phyloP scores from a whole-genome alignment of 2,113 vertebrate species.

The Sciurus niger region DNA sequence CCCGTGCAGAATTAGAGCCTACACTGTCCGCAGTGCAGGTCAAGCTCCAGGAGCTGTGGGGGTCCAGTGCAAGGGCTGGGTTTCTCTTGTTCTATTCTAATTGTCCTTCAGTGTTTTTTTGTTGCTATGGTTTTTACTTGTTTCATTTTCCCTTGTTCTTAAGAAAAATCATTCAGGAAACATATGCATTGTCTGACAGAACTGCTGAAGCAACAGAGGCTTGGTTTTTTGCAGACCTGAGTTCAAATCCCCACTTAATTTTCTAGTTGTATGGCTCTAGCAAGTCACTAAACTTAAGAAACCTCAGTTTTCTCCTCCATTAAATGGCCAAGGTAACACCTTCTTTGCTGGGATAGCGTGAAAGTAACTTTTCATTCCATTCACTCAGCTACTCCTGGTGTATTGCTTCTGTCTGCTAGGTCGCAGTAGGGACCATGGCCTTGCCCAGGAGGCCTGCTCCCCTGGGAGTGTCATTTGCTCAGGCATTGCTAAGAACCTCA shows the following conservation, averaged over 20 bases:
- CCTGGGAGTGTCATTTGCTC: rapidly evolving
- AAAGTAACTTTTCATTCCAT: neutral
- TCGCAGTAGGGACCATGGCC: neutral
- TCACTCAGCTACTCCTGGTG: neutral
- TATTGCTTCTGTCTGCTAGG: neutral
- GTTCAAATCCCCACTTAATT: neutral
- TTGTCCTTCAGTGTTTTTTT: neutral
- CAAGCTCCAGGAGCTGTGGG: neutral
- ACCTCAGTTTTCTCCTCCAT: neutral
- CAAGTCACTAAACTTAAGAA: neutral
- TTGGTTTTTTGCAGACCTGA: no score
- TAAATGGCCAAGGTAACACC: neutral
- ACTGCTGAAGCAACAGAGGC: neutral
- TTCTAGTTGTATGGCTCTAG: neutral
- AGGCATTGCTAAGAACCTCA: rapidly evolving
- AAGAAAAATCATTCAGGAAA: neutral
- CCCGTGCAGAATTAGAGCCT: neutral
- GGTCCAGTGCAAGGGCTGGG: no score
- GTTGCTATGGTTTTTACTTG: neutral
- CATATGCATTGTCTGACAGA: neutral
- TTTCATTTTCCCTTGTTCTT: neutral
- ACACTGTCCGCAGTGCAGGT: neutral
- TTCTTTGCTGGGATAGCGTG: neutral
- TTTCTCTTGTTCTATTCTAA: neutral
- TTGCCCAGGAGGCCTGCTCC: no score